Conservation (phyloP, 2,797 vertebrate species). For the Agapornis canus region DNA sequence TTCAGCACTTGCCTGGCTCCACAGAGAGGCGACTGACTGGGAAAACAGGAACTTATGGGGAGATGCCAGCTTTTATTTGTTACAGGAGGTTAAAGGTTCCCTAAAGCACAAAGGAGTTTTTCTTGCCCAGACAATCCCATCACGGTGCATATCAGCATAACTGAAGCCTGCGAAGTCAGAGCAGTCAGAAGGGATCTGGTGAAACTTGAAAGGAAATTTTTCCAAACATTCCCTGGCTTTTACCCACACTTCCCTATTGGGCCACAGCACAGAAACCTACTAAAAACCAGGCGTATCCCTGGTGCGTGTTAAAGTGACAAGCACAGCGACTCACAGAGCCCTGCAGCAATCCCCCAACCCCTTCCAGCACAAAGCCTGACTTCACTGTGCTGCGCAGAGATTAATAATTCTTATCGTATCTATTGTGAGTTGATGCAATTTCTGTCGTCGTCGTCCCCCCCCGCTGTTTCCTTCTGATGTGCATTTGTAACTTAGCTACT, state of each 20-base stretch:
- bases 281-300: neutral
- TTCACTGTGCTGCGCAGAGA: neutral
- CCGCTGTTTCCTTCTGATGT: conserved; percentile 3
- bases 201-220: neutral
- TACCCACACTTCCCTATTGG: neutral
- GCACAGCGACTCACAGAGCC: neutral
- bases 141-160: conserved; percentile 39
- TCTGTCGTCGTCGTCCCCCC: too few species aligned
- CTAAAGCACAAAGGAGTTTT: conserved; percentile 69
- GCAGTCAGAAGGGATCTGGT: neutral
- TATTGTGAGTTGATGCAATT: neutral
- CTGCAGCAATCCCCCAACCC: neutral
- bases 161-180: conserved; percentile 21
- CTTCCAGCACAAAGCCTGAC: neutral
- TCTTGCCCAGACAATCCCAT: conserved; percentile 69
- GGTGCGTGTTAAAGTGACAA: neutral
- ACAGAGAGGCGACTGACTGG: conserved; percentile 58
- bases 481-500: conserved; percentile 44
- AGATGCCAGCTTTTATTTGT: conserved; percentile 65
- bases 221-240: neutral
- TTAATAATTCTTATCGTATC: conserved; percentile 23
- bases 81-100: conserved; percentile 69
- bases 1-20: conserved; percentile 35
- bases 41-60: conserved; percentile 47
- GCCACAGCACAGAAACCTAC: neutral